A percentile compares a stretch with the other conserved stretches of the same genome.
phyloP scores from a whole-genome alignment of 2,888 invertebrate species.

The Lycophotia porphyrea region DNA sequence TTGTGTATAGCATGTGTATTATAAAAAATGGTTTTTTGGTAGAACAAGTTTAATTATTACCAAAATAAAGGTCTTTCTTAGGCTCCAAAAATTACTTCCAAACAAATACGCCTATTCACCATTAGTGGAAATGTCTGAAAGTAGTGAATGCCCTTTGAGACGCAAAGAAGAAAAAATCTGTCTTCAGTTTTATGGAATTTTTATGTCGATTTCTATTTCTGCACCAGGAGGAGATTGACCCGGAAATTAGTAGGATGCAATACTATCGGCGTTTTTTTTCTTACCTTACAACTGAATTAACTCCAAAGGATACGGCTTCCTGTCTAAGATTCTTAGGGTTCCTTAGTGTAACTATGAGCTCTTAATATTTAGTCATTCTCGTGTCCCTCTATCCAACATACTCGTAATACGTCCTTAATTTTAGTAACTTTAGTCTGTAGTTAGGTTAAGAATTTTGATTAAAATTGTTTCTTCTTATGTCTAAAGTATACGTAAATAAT shows the following conservation, averaged over 20 bases:
- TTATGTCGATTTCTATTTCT: slow-evolving; percentile 30
- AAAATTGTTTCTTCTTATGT: slow-evolving; percentile 31
- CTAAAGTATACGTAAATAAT: background rate
- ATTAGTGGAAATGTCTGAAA: background rate
- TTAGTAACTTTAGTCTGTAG: slow-evolving; percentile 18
- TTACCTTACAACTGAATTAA: background rate
- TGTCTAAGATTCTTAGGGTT: background rate
- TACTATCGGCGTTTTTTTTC: slow-evolving; percentile 26
- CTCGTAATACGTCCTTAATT: slow-evolving; percentile 5
- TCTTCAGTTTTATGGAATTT: slow-evolving; percentile 6
- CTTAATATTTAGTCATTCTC: slow-evolving; percentile 1
- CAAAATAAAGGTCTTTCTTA: no score
- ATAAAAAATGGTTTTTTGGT: no score
- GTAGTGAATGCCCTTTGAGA: slow-evolving; percentile 2
- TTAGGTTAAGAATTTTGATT: slow-evolving; percentile 30
- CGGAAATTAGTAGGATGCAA: slow-evolving; percentile 48
- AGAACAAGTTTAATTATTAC: no score
- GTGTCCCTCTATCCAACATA: background rate
- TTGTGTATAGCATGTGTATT: no score
- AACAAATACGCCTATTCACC: background rate
- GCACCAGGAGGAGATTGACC: slow-evolving; percentile 31
- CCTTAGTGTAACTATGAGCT: background rate
- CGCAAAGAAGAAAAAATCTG: background rate
- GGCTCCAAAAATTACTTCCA: background rate
- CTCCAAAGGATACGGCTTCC: background rate